These are phyloP conservation scores for Mesocentrotus franciscanus DNA, from an alignment of 53 echinoderm and acorn worm genomes.

Conservation along the genomic window DNA sequence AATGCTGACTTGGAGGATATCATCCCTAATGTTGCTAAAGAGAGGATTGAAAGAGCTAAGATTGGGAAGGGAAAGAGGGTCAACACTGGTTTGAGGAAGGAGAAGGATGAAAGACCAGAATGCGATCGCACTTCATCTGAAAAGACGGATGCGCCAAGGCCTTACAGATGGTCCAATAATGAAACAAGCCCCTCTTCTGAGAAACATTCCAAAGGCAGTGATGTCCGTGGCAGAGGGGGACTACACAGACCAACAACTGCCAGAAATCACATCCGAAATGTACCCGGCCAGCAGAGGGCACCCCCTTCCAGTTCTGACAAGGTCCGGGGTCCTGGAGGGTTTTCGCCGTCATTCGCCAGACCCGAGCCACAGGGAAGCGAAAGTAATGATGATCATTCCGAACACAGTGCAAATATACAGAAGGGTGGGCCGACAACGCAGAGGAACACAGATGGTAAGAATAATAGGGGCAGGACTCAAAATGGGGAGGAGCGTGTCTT, in stretches of 20 bases:
- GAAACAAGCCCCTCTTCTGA: neutral
- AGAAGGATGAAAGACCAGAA: constrained; percentile 28
- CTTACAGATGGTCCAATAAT: constrained; percentile 41
- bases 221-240: neutral
- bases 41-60: constrained; percentile 83
- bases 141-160: constrained; percentile 1
- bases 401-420: constrained; percentile 19
- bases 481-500: neutral
- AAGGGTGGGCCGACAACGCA: neutral
- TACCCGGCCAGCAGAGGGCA: neutral
- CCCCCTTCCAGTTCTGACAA: neutral
- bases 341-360: constrained; percentile 20
- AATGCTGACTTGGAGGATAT: constrained; percentile 81
- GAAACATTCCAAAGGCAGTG: neutral
- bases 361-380: constrained; percentile 65
- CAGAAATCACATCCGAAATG: neutral
- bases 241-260: constrained; percentile 39
- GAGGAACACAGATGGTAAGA: neutral
- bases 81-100: constrained; percentile 46
- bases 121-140: constrained; percentile 51
- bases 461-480: neutral
- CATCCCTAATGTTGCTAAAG: constrained; percentile 80
- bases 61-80: constrained; percentile 67
- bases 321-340: neutral
- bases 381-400: constrained; percentile 61